Evolutionary conservation across 2,888 invertebrate genomes (phyloP).

Genomic region (Epirrita christyi): DNA sequence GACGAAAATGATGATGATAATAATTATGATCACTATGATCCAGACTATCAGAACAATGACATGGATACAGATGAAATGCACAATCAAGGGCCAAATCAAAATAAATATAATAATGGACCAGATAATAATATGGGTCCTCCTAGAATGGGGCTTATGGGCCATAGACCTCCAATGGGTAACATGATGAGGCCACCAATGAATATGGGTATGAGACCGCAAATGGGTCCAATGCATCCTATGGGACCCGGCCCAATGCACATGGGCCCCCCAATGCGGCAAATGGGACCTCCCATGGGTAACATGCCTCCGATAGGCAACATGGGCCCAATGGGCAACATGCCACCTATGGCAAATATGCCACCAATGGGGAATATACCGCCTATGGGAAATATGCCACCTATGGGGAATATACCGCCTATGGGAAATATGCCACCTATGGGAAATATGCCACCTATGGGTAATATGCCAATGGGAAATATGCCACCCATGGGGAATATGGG

Average conservation of each 20-base stretch:
- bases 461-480: constrained; percentile 43
- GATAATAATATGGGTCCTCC: constrained; percentile 53
- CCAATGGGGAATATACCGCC: constrained; percentile 47
- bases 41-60: constrained; percentile 71
- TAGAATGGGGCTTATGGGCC: constrained; percentile 35
- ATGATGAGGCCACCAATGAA: constrained; percentile 45
- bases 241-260: constrained; percentile 32
- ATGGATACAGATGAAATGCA: constrained; percentile 71
- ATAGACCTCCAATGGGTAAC: constrained; percentile 37
- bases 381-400: constrained; percentile 39
- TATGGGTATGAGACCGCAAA: constrained; percentile 39
- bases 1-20: constrained; percentile 54
- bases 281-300: constrained; percentile 38
- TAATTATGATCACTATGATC: constrained; percentile 60
- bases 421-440: constrained; percentile 50
- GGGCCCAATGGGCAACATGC: constrained; percentile 36
- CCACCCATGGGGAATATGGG: constrained; percentile 45
- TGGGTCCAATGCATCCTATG: constrained; percentile 37
- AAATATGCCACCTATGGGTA: constrained; percentile 50
- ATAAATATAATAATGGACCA: constrained; percentile 65
- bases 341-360: constrained; percentile 53
- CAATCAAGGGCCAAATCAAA: constrained; percentile 66
- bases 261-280: constrained; percentile 29
- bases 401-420: constrained; percentile 45
- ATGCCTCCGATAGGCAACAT: constrained; percentile 44